phyloP scores from a whole-genome alignment of 2,113 vertebrate species.

The Marcusenius ussheri region DNA sequence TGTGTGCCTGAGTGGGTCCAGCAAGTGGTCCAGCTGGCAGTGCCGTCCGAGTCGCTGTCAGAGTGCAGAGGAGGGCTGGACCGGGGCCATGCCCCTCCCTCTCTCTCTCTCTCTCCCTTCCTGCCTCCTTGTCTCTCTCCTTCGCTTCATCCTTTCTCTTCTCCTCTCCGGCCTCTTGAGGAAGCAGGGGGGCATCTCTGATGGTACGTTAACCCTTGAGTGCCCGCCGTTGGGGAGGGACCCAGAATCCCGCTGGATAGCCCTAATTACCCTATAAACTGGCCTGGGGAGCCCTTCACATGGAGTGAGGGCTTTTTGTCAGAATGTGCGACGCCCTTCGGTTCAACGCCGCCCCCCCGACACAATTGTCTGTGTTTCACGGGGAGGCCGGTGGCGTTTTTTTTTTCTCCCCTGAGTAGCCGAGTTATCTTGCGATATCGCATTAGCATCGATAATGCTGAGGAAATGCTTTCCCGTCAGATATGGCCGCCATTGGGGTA shows the following conservation, averaged over 20 bases:
- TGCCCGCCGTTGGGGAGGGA: neutral
- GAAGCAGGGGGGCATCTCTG: neutral
- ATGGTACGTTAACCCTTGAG: slow-evolving; percentile 5
- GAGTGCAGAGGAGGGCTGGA: slow-evolving; percentile 16
- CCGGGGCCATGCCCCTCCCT: neutral
- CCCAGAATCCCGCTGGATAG: neutral
- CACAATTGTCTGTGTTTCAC: neutral
- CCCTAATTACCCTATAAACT: neutral
- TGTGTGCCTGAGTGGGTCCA: slow-evolving; percentile 8
- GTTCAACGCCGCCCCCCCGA: neutral
- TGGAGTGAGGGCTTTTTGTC: neutral
- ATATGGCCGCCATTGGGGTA: neutral
- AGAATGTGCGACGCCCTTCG: neutral
- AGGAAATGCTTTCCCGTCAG: neutral
- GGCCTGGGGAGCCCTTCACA: neutral
- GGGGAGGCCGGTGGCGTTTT: neutral
- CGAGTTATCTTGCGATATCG: neutral
- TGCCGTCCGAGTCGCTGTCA: neutral
- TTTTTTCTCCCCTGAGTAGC: neutral
- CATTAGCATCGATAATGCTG: neutral
- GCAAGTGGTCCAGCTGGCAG: neutral
- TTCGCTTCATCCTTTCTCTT: neutral
- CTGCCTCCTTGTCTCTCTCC: neutral
- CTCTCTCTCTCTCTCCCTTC: neutral
- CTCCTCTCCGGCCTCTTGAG: neutral